These are phyloP conservation scores for Peromyscus nudipes DNA, from an alignment of 2,797 vertebrate genomes.

Conservation along the genomic window DNA sequence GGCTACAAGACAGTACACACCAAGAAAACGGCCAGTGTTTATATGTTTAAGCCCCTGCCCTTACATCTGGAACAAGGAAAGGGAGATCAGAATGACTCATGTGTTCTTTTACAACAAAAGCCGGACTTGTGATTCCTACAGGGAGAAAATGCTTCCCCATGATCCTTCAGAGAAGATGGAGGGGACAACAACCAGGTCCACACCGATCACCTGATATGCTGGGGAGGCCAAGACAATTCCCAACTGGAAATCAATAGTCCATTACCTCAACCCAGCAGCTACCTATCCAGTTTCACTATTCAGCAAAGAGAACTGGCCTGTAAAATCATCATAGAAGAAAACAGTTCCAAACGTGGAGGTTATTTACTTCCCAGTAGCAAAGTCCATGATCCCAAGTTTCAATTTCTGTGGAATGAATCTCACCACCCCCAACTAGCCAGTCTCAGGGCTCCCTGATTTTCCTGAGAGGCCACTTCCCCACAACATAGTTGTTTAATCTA, in stretches of 20 bases:
- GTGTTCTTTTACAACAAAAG: constrained; percentile 51
- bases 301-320: neutral
- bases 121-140: constrained; percentile 42
- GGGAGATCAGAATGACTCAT: constrained; percentile 56
- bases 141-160: constrained; percentile 8
- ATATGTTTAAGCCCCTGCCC: constrained; percentile 10
- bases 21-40: constrained; percentile 71
- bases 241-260: constrained; percentile 20
- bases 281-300: neutral
- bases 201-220: neutral
- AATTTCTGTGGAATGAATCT: constrained; percentile 42
- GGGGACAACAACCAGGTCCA: neutral
- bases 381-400: constrained; percentile 60
- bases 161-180: constrained; percentile 42
- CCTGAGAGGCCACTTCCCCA: constrained; percentile 8
- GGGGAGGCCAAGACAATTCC: constrained; percentile 17
- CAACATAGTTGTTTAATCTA: constrained; percentile 20
- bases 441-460: constrained; percentile 59
- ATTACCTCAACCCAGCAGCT: constrained; percentile 17
- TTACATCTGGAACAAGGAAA: constrained; percentile 33
- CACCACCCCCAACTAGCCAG: constrained; percentile 14
- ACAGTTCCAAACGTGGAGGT: constrained; percentile 19
- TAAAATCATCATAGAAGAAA: neutral
- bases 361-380: constrained; percentile 32
- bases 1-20: neutral